A percentile compares a stretch with the other conserved stretches of the same genome.
These are phyloP conservation scores for Alcedo atthis DNA, from an alignment of 2,797 vertebrate species.

Conservation along the genomic window DNA sequence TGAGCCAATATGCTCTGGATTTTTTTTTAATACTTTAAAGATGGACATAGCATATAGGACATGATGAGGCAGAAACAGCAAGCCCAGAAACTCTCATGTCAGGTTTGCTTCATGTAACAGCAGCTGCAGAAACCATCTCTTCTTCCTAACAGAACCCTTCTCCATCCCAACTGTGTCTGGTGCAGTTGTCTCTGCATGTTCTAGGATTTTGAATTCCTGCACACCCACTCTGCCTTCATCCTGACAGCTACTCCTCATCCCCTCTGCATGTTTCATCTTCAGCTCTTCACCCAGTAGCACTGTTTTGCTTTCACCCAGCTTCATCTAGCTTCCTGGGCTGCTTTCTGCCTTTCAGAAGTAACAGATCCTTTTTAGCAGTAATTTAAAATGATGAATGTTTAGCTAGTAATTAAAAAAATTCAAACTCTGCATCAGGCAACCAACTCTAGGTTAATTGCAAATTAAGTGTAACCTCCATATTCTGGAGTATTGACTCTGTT, in stretches of 20 bases:
- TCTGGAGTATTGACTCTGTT: neutral
- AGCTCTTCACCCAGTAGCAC: neutral
- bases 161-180: neutral
- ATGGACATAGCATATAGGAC: neutral
- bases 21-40: neutral
- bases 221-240: neutral
- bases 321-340: neutral
- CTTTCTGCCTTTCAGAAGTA: neutral
- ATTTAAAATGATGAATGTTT: neutral
- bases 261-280: neutral
- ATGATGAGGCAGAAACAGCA: neutral
- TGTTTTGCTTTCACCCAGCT: neutral
- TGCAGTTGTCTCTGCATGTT: neutral
- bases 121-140: neutral
- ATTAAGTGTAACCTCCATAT: neutral
- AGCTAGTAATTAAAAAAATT: neutral
- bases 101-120: neutral
- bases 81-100: neutral
- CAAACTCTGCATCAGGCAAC: neutral
- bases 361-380: neutral
- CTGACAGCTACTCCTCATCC: neutral
- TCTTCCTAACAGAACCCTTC: neutral
- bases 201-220: neutral
- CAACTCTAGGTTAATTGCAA: neutral
- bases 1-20: neutral